Evolutionary conservation across 1,140 invertebrate genomes (phyloP).

Genomic region (Melipona quadrifasciata): DNA sequence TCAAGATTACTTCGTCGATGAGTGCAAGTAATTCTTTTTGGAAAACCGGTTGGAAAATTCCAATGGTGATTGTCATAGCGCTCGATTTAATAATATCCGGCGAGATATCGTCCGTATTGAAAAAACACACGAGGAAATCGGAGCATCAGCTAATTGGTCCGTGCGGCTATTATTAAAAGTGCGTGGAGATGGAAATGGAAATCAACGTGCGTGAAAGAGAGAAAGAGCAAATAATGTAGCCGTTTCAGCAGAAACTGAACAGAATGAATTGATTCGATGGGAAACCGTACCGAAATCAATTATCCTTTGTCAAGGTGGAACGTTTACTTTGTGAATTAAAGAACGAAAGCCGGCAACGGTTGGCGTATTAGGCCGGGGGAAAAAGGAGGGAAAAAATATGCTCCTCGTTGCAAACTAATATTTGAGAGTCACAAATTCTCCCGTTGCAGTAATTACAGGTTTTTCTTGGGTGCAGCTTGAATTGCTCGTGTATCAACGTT

Average conservation of each 20-base stretch:
- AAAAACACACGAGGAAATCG: background rate
- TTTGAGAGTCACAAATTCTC: slow-evolving; percentile 58
- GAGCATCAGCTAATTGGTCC: background rate
- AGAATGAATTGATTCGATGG: slow-evolving; percentile 22
- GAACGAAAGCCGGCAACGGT: slow-evolving; percentile 5
- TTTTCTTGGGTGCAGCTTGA: slow-evolving; percentile 26
- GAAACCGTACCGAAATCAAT: slow-evolving; percentile 32
- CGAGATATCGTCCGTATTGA: background rate
- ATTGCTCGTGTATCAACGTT: slow-evolving; percentile 56
- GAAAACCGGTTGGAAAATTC: background rate
- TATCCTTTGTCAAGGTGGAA: slow-evolving; percentile 11
- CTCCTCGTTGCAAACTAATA: slow-evolving; percentile 46
- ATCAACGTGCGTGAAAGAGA: no score
- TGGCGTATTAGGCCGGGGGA: slow-evolving; percentile 16
- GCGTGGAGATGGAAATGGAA: background rate
- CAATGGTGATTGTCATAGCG: background rate
- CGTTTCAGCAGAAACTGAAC: background rate
- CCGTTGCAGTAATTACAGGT: slow-evolving; percentile 41
- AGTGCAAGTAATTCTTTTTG: background rate
- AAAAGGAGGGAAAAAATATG: slow-evolving; percentile 44
- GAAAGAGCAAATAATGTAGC: background rate
- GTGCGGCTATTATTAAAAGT: background rate
- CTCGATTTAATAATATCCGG: background rate
- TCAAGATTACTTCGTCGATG: background rate
- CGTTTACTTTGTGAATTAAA: slow-evolving; percentile 4